Percentiles rank a stretch among this genome's conserved stretches.
phyloP scores from a whole-genome alignment of 2,888 invertebrate genomes.

The Anthrax anthrax region DNA sequence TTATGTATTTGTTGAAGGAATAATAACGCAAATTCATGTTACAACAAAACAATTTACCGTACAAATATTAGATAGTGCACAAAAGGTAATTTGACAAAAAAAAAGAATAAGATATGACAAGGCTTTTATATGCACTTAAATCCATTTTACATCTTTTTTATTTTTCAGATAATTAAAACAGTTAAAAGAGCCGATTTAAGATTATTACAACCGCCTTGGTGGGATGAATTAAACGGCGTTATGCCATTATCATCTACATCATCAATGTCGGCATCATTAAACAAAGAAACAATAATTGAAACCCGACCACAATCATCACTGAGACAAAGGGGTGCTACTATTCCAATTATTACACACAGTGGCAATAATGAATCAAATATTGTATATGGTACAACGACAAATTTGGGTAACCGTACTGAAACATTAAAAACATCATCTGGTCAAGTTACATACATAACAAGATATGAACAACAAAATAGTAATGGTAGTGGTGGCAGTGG shows the following conservation, averaged over 20 bases:
- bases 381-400: slow-evolving; percentile 6
- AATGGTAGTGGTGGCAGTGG: slow-evolving; percentile 14
- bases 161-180: slow-evolving; percentile 26
- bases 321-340: neutral
- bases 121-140: neutral
- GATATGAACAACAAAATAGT: slow-evolving; percentile 19
- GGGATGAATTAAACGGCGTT: slow-evolving; percentile 77
- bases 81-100: slow-evolving; percentile 7
- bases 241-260: slow-evolving; percentile 17
- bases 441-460: slow-evolving; percentile 14
- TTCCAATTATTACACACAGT: neutral
- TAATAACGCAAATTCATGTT: slow-evolving; percentile 52
- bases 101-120: neutral
- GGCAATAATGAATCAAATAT: slow-evolving; percentile 8
- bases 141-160: neutral
- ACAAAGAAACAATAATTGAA: slow-evolving; percentile 3
- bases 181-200: slow-evolving; percentile 84
- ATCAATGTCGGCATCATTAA: slow-evolving; percentile 5
- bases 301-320: slow-evolving; percentile 1
- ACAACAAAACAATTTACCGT: slow-evolving; percentile 57
- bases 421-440: slow-evolving; percentile 1
- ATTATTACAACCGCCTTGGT: slow-evolving; percentile 88
- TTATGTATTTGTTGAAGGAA: slow-evolving; percentile 72
- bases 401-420: slow-evolving; percentile 5
- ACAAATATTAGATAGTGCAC: slow-evolving; percentile 39